Conservation (phyloP, 2,888 invertebrate genomes). For the Oscheius onirici region DNA sequence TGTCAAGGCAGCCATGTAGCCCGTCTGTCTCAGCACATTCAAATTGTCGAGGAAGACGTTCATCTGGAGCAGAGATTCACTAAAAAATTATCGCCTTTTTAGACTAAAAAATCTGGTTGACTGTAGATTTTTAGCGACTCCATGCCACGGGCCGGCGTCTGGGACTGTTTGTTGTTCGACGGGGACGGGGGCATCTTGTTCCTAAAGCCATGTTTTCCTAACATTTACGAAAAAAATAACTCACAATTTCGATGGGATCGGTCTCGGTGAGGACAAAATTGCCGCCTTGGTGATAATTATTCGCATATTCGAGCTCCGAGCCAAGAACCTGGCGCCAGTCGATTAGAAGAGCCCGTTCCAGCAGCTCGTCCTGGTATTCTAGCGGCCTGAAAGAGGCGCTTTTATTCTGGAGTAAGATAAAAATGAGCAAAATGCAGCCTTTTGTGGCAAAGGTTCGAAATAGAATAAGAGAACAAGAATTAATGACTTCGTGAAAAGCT, state of each 20-base stretch:
- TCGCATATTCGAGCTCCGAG: not conserved
- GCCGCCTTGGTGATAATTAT: not conserved
- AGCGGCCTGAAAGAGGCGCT: not conserved
- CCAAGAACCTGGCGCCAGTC: slow-evolving; percentile 10
- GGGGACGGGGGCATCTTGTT: not conserved
- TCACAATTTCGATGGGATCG: not conserved
- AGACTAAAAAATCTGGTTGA: slow-evolving; percentile 35
- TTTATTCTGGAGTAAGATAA: too few relatives aligned
- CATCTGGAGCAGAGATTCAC: slow-evolving; percentile 65
- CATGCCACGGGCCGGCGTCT: slow-evolving; percentile 69
- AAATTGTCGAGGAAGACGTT: slow-evolving; percentile 64
- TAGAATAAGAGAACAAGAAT: too few relatives aligned
- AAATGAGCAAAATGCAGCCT: too few relatives aligned
- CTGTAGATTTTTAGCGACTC: slow-evolving; percentile 68
- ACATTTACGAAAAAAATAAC: not conserved
- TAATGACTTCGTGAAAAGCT: too few relatives aligned
- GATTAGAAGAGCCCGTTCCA: not conserved
- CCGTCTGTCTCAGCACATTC: slow-evolving; percentile 51
- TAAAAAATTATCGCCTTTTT: slow-evolving; percentile 39
- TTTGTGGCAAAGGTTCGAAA: too few relatives aligned
- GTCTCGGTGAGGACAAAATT: not conserved
- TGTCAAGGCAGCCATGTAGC: slow-evolving; percentile 53
- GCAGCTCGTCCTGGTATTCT: slow-evolving; percentile 12
- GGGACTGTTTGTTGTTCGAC: slow-evolving; percentile 51
- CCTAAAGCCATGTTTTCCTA: not conserved